Conservation (phyloP, 2,888 invertebrate species). For the Matsumyia berberina region DNA sequence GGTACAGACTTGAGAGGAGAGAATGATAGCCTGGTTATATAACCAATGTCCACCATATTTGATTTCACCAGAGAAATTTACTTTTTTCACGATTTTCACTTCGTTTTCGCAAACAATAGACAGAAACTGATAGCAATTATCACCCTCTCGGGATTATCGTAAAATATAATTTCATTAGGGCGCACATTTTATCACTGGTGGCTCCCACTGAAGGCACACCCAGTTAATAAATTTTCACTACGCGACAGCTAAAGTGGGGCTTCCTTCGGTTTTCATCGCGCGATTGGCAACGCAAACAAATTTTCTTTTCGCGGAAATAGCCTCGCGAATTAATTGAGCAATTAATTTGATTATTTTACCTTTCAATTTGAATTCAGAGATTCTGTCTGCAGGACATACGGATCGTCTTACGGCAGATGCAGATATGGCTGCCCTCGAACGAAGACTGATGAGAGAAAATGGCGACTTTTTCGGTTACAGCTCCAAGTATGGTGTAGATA, state of each 20-base stretch:
- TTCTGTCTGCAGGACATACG: slow-evolving; percentile 23
- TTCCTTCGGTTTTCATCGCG: slow-evolving; percentile 13
- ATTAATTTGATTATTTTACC: slow-evolving; percentile 64
- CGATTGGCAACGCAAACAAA: slow-evolving; percentile 50
- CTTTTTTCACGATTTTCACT: slow-evolving; percentile 43
- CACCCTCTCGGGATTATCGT: slow-evolving; percentile 58
- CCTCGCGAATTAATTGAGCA: slow-evolving; percentile 42
- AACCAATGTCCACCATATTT: slow-evolving; percentile 70
- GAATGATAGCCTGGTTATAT: slow-evolving; percentile 70
- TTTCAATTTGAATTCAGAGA: slow-evolving; percentile 34
- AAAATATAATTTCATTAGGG: slow-evolving; percentile 51
- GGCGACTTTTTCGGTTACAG: slow-evolving; percentile 73
- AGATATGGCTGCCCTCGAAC: slow-evolving; percentile 62
- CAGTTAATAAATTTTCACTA: slow-evolving; percentile 68
- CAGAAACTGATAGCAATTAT: slow-evolving; percentile 62
- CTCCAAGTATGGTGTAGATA: slow-evolving; percentile 71
- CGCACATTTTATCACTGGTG: slow-evolving; percentile 53
- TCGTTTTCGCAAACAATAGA: slow-evolving; percentile 42
- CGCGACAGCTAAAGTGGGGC: slow-evolving; percentile 18
- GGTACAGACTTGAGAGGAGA: slow-evolving; percentile 66
- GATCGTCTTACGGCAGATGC: slow-evolving; percentile 43
- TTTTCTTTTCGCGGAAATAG: slow-evolving; percentile 24
- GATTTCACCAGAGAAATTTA: slow-evolving; percentile 46
- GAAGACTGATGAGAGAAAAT: slow-evolving; percentile 74
- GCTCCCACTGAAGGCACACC: slow-evolving; percentile 62